These are phyloP conservation scores for Ruditapes philippinarum DNA, from an alignment of 1,140 invertebrate genomes.

Conservation along the genomic window DNA sequence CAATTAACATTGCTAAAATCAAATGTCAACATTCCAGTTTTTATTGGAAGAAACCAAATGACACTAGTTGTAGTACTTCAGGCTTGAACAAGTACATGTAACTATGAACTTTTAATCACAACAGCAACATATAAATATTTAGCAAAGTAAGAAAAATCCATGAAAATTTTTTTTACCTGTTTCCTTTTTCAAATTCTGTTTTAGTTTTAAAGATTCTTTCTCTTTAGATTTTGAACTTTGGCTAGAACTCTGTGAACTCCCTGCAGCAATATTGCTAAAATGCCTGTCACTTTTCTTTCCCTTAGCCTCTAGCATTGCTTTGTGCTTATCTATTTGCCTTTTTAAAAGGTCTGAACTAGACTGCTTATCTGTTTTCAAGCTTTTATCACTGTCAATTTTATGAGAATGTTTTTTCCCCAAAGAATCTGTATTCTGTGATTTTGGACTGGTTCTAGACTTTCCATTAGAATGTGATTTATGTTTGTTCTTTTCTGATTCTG, in stretches of 20 bases:
- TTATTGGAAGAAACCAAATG: no score
- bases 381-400: background rate
- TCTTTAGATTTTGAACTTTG: background rate
- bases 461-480: background rate
- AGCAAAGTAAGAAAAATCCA: no score
- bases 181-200: background rate
- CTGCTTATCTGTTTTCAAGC: background rate
- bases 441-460: background rate
- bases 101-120: no score
- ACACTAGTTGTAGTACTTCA: no score
- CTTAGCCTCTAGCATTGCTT: background rate
- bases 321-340: background rate
- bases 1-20: no score
- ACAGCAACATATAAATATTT: no score
- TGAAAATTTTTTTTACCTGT: background rate
- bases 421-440: background rate
- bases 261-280: background rate
- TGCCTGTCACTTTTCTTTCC: background rate
- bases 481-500: background rate
- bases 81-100: no score
- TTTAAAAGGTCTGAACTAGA: background rate
- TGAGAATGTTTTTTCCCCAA: background rate
- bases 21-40: no score
- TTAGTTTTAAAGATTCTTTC: background rate
- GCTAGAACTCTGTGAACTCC: background rate